Conservation (phyloP, 2,888 invertebrate species). For the Acanthosoma haemorrhoidale region DNA sequence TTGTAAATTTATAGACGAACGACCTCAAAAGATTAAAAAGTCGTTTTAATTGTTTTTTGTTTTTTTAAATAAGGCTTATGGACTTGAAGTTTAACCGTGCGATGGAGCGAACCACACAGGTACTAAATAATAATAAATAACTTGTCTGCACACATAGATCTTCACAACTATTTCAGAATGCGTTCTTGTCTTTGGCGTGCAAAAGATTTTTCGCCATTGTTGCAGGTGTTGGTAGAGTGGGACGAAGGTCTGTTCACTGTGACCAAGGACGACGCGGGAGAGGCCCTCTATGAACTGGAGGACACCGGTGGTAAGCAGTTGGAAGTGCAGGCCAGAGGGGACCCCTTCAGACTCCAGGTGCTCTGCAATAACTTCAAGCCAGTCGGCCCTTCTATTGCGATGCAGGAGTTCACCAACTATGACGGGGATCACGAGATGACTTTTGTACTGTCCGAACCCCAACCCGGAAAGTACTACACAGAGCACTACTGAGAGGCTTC, state of each 20-base stretch:
- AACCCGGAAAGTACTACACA: slow-evolving; percentile 45
- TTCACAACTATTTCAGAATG: too few relatives aligned
- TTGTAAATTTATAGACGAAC: too few relatives aligned
- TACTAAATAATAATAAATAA: too few relatives aligned
- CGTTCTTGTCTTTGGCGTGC: too few relatives aligned
- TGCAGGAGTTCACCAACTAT: not conserved
- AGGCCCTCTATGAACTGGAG: not conserved
- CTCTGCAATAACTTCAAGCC: not conserved
- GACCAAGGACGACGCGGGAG: not conserved
- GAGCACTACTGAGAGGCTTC: slow-evolving; percentile 61
- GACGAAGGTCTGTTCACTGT: not conserved
- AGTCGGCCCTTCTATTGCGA: not conserved
- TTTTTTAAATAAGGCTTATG: too few relatives aligned
- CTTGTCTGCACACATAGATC: too few relatives aligned
- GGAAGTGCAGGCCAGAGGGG: not conserved
- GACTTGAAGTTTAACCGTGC: too few relatives aligned
- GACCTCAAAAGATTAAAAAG: too few relatives aligned
- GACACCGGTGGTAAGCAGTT: not conserved
- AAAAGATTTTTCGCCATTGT: too few relatives aligned
- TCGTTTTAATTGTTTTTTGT: too few relatives aligned
- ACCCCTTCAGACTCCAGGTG: not conserved
- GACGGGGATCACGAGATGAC: not conserved
- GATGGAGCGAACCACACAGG: too few relatives aligned
- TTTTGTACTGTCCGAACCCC: not conserved
- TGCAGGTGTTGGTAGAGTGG: not conserved